Base-by-base conservation (phyloP, 1,140 invertebrate genomes). In the Aleiodes sp. region DNA sequence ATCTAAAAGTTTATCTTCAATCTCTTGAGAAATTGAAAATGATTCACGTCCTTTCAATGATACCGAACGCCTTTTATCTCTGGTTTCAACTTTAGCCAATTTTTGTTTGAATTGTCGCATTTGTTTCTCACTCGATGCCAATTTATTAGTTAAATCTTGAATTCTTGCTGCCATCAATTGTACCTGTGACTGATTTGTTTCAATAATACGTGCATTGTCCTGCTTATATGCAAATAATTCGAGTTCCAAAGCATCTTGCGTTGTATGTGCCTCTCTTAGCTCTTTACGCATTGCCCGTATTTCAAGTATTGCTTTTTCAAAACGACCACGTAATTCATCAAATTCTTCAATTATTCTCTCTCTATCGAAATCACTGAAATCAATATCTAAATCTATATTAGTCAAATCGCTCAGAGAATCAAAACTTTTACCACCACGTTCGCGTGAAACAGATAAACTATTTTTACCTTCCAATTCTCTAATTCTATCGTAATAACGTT, bases 281-380 rank as follows among this genome's bases (percentile, higher is more conserved):
- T 95, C 93, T 16, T 91, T 89, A 72, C 94, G 94, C 88, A 96
- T 91, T 2, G 91, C 90, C 71, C 92, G 87, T 14, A 95, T 95
- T 86, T 96, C 94, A 66, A 91, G 87, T 0, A 95, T 90, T 0
- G 94, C 94, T 80, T 93, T 94, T 78, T 94, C 92, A 78, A 95
- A 94, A 59, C 94, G 88, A 31, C 87, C 86, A 46, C 91, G 88
- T 62, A 96, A 80, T 72, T 94, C 93, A 9, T 91, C 87, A 76
- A 93, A 95, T 78, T 94, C 93, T 80, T 94, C 93, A 69, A 93
- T 91, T 12, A 95, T 83, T 71, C 90, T 84, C 70, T 94, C 92
- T 74, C 92, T 92, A 76, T 93, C 92, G 68, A 94, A 84, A 14
- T 89, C 86, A 74, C 92, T 91, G 16, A 94, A 83, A 84, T 94